Percentiles rank a stretch among this genome's conserved stretches.
Conservation (phyloP, 2,113 vertebrate species). For the Coreoperca whiteheadi region DNA sequence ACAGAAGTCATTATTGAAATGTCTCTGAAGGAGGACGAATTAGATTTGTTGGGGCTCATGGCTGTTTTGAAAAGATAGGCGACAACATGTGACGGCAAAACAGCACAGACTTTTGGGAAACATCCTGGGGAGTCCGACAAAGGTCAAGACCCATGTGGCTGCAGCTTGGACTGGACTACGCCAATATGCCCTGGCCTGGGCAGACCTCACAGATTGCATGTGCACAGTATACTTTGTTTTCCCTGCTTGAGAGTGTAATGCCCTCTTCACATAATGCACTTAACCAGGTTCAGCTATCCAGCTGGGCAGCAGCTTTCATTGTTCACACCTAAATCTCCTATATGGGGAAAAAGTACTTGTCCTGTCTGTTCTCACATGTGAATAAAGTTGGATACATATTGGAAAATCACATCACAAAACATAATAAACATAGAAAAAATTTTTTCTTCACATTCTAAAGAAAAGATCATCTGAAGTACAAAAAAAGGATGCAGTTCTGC, state of each 20-base stretch:
- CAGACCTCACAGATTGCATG: not conserved
- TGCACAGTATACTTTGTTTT: not conserved
- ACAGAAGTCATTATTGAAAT: conserved; percentile 82
- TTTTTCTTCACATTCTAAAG: not conserved
- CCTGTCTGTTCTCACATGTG: not conserved
- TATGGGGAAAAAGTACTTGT: not conserved
- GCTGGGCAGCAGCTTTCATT: not conserved
- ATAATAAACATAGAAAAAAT: not conserved
- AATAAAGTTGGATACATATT: not conserved
- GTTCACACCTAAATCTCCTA: not conserved
- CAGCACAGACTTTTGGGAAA: conserved; percentile 37
- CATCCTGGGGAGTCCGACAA: conserved; percentile 45
- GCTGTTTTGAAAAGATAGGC: conserved; percentile 62
- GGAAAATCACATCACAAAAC: not conserved
- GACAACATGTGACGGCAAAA: conserved; percentile 62
- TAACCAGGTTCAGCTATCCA: not conserved
- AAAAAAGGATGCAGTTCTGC: not conserved
- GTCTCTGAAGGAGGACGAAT: conserved; percentile 75
- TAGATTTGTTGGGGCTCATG: conserved; percentile 76
- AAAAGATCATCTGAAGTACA: not conserved
- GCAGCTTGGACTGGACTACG: conserved; percentile 6
- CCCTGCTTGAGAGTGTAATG: not conserved
- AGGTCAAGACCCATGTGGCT: conserved; percentile 59
- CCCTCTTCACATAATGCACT: not conserved
- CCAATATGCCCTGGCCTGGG: not conserved